A percentile compares a stretch with the other conserved stretches of the same genome.
Conservation (phyloP, 2,113 vertebrate species). For the Rhizomys pruinosus region DNA sequence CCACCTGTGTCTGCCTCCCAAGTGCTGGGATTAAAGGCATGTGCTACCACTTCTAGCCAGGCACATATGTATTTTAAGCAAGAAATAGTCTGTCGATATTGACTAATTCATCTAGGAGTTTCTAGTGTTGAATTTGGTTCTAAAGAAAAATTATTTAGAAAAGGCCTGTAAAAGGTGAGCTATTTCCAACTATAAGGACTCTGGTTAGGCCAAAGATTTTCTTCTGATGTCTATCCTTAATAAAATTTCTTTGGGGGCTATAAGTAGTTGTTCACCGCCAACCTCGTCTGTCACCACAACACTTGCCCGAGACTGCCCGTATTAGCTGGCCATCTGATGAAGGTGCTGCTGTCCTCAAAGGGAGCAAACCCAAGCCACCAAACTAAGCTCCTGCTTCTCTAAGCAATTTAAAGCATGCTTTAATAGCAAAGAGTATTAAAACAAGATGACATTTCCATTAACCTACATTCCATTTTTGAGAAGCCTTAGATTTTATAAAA, state of each 20-base stretch:
- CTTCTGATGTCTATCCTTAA: conserved; percentile 17
- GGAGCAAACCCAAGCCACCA: conserved; percentile 41
- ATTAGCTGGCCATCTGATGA: conserved; percentile 18
- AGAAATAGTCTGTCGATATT: conserved; percentile 19
- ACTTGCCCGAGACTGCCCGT: neutral
- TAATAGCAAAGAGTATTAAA: conserved; percentile 56
- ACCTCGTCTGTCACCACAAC: neutral
- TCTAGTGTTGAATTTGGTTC: conserved; percentile 29
- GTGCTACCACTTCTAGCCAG: no score
- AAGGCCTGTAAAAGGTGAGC: conserved; percentile 12
- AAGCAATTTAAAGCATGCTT: conserved; percentile 58
- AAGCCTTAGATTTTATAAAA: conserved; percentile 57
- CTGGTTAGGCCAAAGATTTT: neutral
- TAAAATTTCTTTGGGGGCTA: neutral
- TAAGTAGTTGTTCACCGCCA: neutral
- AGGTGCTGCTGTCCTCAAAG: conserved; percentile 5
- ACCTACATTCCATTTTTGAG: conserved; percentile 69
- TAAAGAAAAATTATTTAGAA: conserved; percentile 7
- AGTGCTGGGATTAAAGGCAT: no score
- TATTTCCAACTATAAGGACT: neutral
- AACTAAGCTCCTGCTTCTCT: conserved; percentile 43
- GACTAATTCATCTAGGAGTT: conserved; percentile 27
- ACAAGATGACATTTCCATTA: conserved; percentile 73
- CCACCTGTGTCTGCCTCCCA: no score
- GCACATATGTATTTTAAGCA: neutral